phyloP scores from a whole-genome alignment of 2,113 vertebrate species.

The Bambusicola thoracicus region DNA sequence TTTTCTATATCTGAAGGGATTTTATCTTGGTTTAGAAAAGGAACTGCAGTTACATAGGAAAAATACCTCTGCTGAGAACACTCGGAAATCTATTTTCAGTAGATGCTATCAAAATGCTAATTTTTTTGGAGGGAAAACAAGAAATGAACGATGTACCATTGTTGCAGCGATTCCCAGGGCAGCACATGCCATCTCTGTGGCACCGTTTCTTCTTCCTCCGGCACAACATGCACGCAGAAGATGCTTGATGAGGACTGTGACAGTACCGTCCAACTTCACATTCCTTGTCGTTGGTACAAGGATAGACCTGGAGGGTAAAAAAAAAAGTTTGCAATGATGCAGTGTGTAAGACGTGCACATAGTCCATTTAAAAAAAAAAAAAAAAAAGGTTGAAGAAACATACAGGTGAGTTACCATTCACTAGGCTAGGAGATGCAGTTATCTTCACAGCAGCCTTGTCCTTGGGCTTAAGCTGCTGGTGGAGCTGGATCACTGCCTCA shows the following conservation, averaged over 20 bases:
- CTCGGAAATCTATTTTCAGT: neutral
- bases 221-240: conserved; percentile 88
- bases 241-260: conserved; percentile 90
- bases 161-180: conserved; percentile 92
- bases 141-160: conserved; percentile 79
- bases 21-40: neutral
- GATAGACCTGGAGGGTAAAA: conserved; percentile 80
- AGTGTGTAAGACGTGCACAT: neutral
- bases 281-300: conserved; percentile 93
- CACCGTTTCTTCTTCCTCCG: conserved; percentile 94
- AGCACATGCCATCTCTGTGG: conserved; percentile 95
- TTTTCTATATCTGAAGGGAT: neutral
- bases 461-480: neutral
- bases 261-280: conserved; percentile 92
- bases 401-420: neutral
- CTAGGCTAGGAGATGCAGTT: accelerated
- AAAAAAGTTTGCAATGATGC: neutral
- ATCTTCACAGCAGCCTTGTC: neutral
- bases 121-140: neutral
- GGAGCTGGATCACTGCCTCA: neutral
- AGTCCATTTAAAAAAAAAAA: neutral
- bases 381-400: neutral
- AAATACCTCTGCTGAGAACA: neutral
- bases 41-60: neutral
- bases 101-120: neutral